Evolutionary conservation across 1,140 invertebrate genomes (phyloP).

Genomic region (Apis mellifera): Amel_HAv3.1 CM009937.2:12532001-12532500

Average conservation of each 20-base stretch:
- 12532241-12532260: slow-evolving; percentile 75
- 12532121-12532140: slow-evolving; percentile 84
- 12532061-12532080: slow-evolving; percentile 93
- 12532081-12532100: slow-evolving; percentile 85
- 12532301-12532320: slow-evolving; percentile 84
- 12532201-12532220: neutral
- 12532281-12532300: slow-evolving; percentile 88
- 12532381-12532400: slow-evolving; percentile 86
- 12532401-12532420: slow-evolving; percentile 93
- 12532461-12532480: slow-evolving; percentile 95
- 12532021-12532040: slow-evolving; percentile 87
- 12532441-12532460: slow-evolving; percentile 95
- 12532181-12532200: neutral
- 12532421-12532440: slow-evolving; percentile 95
- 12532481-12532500: slow-evolving; percentile 81
- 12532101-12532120: slow-evolving; percentile 74
- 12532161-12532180: slow-evolving; percentile 40
- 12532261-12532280: slow-evolving; percentile 88
- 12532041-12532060: slow-evolving; percentile 81
- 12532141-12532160: slow-evolving; percentile 89
- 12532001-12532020: slow-evolving; percentile 89
- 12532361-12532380: slow-evolving; percentile 87
- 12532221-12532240: slow-evolving; percentile 68
- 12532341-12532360: slow-evolving; percentile 95
- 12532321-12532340: slow-evolving; percentile 90